Percentiles rank a stretch among this genome's conserved stretches.
Evolutionary conservation across 2,113 vertebrate genomes (phyloP).

Genomic region (Amblyopsis rosae): DNA sequence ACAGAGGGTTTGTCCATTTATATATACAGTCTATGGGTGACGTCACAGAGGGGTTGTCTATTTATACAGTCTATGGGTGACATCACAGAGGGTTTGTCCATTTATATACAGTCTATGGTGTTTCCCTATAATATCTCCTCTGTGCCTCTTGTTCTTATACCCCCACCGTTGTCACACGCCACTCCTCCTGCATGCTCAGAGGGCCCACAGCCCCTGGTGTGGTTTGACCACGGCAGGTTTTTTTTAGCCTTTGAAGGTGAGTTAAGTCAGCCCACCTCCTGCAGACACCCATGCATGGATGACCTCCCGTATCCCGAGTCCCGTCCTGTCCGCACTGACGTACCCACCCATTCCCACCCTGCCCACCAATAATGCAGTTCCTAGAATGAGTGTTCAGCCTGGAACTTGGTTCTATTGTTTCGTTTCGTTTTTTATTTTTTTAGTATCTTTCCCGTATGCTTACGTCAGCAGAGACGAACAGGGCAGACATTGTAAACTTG

Average conservation of each 20-base stretch:
- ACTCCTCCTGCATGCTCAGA: conserved; percentile 88
- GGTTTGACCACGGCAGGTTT: conserved; percentile 99
- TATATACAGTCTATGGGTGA: too few species aligned
- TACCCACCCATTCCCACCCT: not conserved
- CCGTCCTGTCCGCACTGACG: not conserved
- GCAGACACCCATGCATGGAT: conserved; percentile 46
- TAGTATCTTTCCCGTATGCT: too few species aligned
- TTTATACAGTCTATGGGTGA: too few species aligned
- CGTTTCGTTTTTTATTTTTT: not conserved
- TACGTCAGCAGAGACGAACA: too few species aligned
- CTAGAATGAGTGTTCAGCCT: not conserved
- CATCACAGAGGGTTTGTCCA: too few species aligned
- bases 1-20: too few species aligned
- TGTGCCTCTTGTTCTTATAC: conserved; percentile 68
- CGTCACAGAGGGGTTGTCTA: too few species aligned
- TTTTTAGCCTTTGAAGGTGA: conserved; percentile 99
- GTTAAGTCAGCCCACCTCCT: conserved; percentile 66
- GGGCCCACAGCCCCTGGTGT: conserved; percentile 96
- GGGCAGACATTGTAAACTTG: too few species aligned
- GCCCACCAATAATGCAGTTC: not conserved
- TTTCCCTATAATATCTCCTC: conserved; percentile 86
- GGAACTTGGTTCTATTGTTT: not conserved
- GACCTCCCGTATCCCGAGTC: not conserved
- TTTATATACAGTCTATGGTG: conserved; percentile 62
- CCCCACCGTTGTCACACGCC: conserved; percentile 79